phyloP scores from a whole-genome alignment of 1,140 invertebrate genomes.

The Aphelenchoides avenae region DNA sequence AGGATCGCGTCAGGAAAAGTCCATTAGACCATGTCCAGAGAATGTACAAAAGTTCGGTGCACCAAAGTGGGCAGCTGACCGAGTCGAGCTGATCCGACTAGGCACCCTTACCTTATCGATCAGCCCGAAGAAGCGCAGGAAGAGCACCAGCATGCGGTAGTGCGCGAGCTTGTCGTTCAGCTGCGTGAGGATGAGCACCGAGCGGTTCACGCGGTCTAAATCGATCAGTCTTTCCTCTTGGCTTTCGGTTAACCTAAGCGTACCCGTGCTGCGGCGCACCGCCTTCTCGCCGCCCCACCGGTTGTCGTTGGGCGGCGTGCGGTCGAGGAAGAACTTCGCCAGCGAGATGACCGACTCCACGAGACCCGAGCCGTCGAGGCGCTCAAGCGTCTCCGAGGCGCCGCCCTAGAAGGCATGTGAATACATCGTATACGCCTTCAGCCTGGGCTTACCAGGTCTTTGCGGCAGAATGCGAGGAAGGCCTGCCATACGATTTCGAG shows the following conservation, averaged over 20 bases:
- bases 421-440: not conserved
- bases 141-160: conserved; percentile 14
- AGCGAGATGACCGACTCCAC: conserved; percentile 16
- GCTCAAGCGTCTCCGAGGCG: not conserved
- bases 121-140: conserved; percentile 14
- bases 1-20: no score
- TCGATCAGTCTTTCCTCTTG: conserved; percentile 13
- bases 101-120: conserved; percentile 9
- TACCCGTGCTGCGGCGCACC: conserved; percentile 5
- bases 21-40: no score
- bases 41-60: no score
- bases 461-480: conserved; percentile 22
- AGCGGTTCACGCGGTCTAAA: conserved; percentile 21
- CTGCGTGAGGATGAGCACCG: conserved; percentile 7
- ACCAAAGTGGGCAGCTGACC: no score
- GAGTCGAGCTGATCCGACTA: no score
- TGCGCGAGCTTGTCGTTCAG: conserved; percentile 11
- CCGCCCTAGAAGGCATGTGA: not conserved
- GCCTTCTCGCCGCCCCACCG: not conserved
- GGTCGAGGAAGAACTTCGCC: conserved; percentile 9
- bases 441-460: conserved; percentile 19
- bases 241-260: conserved; percentile 19
- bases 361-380: not conserved
- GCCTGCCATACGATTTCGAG: conserved; percentile 18
- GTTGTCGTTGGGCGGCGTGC: conserved; percentile 2